These are phyloP conservation scores for Xanthia togata DNA, from an alignment of 2,888 invertebrate genomes.

Conservation along the genomic window DNA sequence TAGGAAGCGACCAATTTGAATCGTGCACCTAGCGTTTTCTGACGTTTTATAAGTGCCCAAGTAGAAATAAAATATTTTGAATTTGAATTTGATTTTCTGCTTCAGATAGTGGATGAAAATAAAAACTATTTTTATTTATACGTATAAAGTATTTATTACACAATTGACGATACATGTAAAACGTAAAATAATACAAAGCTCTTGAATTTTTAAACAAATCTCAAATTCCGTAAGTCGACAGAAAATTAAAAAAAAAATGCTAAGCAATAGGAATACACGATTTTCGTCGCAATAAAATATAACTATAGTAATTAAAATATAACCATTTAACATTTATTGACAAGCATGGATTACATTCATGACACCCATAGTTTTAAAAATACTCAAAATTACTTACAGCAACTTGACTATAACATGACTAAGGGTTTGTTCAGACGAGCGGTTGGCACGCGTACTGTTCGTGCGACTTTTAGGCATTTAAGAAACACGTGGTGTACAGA, in stretches of 20 bases:
- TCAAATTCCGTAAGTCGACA: conserved; percentile 4
- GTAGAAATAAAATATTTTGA: too few species aligned
- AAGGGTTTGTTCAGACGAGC: conserved; percentile 33
- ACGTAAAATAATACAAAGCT: conserved; percentile 62
- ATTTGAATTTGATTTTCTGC: too few species aligned
- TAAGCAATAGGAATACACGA: conserved; percentile 48
- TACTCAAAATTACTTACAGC: conserved; percentile 57
- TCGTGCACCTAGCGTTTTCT: too few species aligned
- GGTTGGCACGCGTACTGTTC: not conserved
- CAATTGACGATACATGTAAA: conserved; percentile 61
- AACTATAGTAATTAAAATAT: conserved; percentile 43
- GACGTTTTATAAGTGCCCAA: too few species aligned
- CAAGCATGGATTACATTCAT: conserved; percentile 58
- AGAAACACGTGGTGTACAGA: not conserved
- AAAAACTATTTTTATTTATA: conserved; percentile 26
- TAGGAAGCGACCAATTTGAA: too few species aligned
- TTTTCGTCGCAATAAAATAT: conserved; percentile 25
- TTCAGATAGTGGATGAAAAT: not conserved
- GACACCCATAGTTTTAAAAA: conserved; percentile 53
- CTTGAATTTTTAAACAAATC: conserved; percentile 27
- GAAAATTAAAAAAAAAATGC: conserved; percentile 31
- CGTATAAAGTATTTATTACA: conserved; percentile 63
- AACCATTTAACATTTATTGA: conserved; percentile 50
- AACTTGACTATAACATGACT: conserved; percentile 58
- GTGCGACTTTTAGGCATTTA: not conserved